phyloP scores from a whole-genome alignment of 2,888 invertebrate species.

The Melieria picta region DNA sequence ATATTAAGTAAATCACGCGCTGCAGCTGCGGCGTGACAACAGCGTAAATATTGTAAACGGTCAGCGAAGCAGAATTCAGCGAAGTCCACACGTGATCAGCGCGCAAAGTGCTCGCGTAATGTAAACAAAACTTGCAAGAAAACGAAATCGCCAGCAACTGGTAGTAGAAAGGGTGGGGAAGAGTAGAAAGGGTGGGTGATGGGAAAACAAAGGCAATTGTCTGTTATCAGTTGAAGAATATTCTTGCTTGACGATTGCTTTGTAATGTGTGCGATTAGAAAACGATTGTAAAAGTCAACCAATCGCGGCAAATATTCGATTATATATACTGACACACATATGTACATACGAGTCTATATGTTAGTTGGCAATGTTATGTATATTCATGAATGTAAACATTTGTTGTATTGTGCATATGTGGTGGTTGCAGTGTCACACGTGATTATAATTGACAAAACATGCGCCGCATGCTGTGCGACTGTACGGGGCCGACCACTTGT shows the following conservation, averaged over 20 bases:
- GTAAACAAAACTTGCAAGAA: slow-evolving; percentile 1
- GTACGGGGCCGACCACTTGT: neutral
- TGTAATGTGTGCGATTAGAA: no score
- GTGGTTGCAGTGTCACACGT: neutral
- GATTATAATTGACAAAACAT: neutral
- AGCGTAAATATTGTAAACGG: no score
- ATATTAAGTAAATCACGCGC: neutral
- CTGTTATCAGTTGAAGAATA: no score
- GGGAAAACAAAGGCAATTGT: no score
- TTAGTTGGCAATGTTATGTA: no score
- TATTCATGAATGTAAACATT: neutral
- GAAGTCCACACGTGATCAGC: neutral
- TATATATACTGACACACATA: no score
- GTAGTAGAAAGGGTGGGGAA: neutral
- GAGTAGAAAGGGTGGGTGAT: no score
- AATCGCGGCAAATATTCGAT: no score
- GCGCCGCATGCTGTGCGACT: neutral
- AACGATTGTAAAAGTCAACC: no score
- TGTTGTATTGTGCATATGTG: neutral
- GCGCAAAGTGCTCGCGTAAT: neutral
- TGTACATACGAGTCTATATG: no score
- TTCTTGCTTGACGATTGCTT: no score
- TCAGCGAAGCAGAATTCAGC: no score
- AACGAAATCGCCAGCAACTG: neutral
- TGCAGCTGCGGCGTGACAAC: neutral